phyloP scores from a whole-genome alignment of 2,888 invertebrate genomes.

The Harpalus rufipes region DNA sequence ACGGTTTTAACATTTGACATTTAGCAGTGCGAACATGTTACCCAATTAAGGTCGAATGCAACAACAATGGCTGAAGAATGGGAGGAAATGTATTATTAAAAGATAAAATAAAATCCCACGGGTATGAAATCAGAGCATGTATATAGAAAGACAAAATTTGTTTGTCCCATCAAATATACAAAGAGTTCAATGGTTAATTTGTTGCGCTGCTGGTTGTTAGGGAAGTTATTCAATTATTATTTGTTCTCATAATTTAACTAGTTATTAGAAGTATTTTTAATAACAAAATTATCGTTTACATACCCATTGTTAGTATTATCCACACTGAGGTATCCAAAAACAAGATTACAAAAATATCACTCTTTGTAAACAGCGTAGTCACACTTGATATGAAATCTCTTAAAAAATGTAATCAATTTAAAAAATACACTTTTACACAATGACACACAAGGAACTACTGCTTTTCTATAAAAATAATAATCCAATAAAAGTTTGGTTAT shows the following conservation, averaged over 20 bases:
- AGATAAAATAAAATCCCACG: constrained; percentile 54
- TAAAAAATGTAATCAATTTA: constrained; percentile 24
- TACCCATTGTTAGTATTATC: constrained; percentile 55
- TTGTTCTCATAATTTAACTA: constrained; percentile 29
- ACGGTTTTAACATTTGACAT: constrained; percentile 51
- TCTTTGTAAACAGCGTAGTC: constrained; percentile 33
- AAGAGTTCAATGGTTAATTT: constrained; percentile 31
- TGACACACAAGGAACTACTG: constrained; percentile 44
- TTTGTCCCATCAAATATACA: constrained; percentile 50
- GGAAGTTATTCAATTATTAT: constrained; percentile 47
- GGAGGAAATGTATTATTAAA: constrained; percentile 59
- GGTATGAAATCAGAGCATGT: constrained; percentile 46
- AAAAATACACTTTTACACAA: constrained; percentile 50
- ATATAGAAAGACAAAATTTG: constrained; percentile 47
- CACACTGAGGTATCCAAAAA: constrained; percentile 51
- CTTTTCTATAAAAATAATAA: constrained; percentile 40
- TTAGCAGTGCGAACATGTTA: constrained; percentile 56
- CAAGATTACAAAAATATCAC: constrained; percentile 52
- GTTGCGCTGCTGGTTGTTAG: constrained; percentile 2
- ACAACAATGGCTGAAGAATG: constrained; percentile 51
- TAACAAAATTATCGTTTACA: constrained; percentile 28
- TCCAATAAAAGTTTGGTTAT: constrained; percentile 49
- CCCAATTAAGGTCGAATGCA: constrained; percentile 56
- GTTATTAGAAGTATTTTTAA: constrained; percentile 24
- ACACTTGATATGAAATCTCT: constrained; percentile 56